Percentiles rank a stretch among this genome's conserved stretches.
phyloP scores from a whole-genome alignment of 1,140 invertebrate genomes.

The Pachypeltis micranthus region DNA sequence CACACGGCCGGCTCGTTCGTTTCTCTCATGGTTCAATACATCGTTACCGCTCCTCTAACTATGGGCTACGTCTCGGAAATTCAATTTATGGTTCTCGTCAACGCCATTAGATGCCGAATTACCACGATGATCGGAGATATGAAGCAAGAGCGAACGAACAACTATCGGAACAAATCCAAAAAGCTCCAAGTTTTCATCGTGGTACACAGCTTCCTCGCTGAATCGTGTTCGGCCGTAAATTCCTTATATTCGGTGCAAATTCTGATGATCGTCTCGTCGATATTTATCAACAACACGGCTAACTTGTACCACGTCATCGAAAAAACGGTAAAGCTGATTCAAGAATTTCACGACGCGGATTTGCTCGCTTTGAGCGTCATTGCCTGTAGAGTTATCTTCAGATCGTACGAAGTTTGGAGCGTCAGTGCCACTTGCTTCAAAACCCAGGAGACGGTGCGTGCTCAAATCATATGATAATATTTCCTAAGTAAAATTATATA shows the following conservation, averaged over 20 bases:
- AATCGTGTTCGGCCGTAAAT: slow-evolving; percentile 4
- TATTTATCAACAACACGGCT: slow-evolving; percentile 16
- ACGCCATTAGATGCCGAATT: neutral
- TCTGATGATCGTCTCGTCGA: slow-evolving; percentile 14
- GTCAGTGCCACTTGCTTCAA: slow-evolving; percentile 6
- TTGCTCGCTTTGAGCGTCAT: neutral
- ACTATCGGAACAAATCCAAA: neutral
- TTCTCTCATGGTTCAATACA: slow-evolving; percentile 8
- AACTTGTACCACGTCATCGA: slow-evolving; percentile 20
- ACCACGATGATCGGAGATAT: neutral
- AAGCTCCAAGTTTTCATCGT: neutral
- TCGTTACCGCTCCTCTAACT: slow-evolving; percentile 1
- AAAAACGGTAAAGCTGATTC: neutral
- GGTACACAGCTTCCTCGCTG: neutral
- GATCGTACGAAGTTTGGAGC: slow-evolving; percentile 16
- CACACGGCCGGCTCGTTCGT: neutral
- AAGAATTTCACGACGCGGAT: neutral
- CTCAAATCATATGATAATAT: neutral
- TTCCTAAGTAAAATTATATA: neutral
- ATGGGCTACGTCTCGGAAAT: neutral
- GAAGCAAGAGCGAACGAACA: neutral
- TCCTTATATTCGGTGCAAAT: slow-evolving; percentile 13
- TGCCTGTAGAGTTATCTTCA: slow-evolving; percentile 1
- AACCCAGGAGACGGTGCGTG: slow-evolving; percentile 7
- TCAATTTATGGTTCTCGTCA: slow-evolving; percentile 15